Conservation (phyloP, 2,797 vertebrate species). For the Acanthurus tractus region DNA sequence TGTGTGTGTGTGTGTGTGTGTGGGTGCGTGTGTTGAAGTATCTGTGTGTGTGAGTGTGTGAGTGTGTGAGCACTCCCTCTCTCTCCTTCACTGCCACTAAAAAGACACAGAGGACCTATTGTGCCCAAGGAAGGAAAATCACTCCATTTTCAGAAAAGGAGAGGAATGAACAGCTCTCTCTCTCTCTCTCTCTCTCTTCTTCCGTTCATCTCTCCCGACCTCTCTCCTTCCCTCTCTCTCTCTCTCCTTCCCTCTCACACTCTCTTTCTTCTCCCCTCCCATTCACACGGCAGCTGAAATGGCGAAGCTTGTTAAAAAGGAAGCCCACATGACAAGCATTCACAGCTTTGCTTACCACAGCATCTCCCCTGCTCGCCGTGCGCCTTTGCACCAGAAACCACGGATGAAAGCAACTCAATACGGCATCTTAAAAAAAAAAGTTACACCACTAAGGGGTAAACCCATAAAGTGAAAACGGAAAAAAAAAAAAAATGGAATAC, state of each 20-base stretch:
- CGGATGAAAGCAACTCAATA: slow-evolving; percentile 60
- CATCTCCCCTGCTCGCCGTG: slow-evolving; percentile 48
- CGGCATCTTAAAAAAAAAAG: slow-evolving; percentile 31
- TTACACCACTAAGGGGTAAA: slow-evolving; percentile 23
- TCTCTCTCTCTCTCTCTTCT: slow-evolving; percentile 37
- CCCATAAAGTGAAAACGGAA: neutral
- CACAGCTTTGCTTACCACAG: slow-evolving; percentile 75
- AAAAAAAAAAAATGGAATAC: neutral
- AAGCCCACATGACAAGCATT: slow-evolving; percentile 71
- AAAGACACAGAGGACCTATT: slow-evolving; percentile 87
- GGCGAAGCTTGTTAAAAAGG: slow-evolving; percentile 76
- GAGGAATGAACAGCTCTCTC: slow-evolving; percentile 78
- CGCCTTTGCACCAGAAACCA: slow-evolving; percentile 61
- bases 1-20: slow-evolving; percentile 25
- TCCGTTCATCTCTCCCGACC: slow-evolving; percentile 27
- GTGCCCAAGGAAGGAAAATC: slow-evolving; percentile 86
- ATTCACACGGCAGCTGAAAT: slow-evolving; percentile 81
- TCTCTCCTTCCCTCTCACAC: slow-evolving; percentile 18
- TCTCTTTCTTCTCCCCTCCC: slow-evolving; percentile 31
- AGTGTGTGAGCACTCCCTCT: slow-evolving; percentile 37
- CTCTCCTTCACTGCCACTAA: slow-evolving; percentile 77
- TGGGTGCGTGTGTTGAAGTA: slow-evolving; percentile 6
- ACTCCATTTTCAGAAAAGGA: slow-evolving; percentile 80
- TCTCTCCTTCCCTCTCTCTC: slow-evolving; percentile 21
- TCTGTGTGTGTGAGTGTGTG: slow-evolving; percentile 2